A percentile compares a stretch with the other conserved stretches of the same genome.
phyloP scores from a whole-genome alignment of 2,797 vertebrate genomes.

The Remorina albescens region DNA sequence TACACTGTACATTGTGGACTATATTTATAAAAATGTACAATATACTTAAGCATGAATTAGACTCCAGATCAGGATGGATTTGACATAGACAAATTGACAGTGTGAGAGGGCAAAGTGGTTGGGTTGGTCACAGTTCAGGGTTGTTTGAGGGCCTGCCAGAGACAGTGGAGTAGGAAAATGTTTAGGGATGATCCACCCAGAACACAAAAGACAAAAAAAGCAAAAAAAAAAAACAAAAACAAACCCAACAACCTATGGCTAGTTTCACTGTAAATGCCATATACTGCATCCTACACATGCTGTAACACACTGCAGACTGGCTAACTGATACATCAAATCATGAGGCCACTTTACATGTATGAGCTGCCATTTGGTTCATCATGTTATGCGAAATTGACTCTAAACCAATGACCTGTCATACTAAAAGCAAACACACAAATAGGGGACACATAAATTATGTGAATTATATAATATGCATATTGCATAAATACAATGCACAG shows the following conservation, averaged over 20 bases:
- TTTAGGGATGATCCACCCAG: slow-evolving; percentile 5
- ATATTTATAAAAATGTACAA: slow-evolving; percentile 54
- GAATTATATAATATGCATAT: slow-evolving; percentile 56
- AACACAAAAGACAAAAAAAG: no score
- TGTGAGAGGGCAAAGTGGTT: slow-evolving; percentile 52
- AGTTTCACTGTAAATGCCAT: not conserved
- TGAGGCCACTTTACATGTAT: slow-evolving; percentile 19
- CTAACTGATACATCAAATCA: slow-evolving; percentile 40
- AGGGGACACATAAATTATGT: slow-evolving; percentile 56
- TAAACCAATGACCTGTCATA: slow-evolving; percentile 59
- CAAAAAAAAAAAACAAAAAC: no score
- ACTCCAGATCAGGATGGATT: slow-evolving; percentile 31
- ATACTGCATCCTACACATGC: not conserved
- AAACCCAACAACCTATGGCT: no score
- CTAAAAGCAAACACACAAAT: slow-evolving; percentile 57
- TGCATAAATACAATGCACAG: slow-evolving; percentile 65
- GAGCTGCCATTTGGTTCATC: slow-evolving; percentile 52
- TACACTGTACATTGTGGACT: slow-evolving; percentile 14
- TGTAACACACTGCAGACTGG: slow-evolving; percentile 4
- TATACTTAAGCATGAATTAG: slow-evolving; percentile 58
- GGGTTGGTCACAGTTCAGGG: slow-evolving; percentile 28
- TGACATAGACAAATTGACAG: slow-evolving; percentile 57
- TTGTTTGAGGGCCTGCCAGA: slow-evolving; percentile 39
- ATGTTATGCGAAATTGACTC: slow-evolving; percentile 52
- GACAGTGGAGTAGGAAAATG: slow-evolving; percentile 3